Evolutionary conservation across 1,140 invertebrate genomes (phyloP), one percentile per base, ranked within the genome.

Genomic region (Drosophila varians): DNA sequence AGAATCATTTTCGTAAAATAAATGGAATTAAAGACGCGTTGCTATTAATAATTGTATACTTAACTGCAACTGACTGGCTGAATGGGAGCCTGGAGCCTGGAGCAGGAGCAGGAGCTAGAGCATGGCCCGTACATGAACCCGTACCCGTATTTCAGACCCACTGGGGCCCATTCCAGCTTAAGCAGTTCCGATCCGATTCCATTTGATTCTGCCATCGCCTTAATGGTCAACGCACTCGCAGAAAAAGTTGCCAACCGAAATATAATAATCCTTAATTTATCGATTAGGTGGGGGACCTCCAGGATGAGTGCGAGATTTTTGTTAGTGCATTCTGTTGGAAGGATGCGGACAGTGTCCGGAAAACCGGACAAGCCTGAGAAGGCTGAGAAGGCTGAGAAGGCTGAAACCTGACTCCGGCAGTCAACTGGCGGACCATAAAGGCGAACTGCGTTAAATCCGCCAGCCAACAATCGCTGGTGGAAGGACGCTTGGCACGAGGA

Each of bases 141-240:
- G 25, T 25, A 28, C 46, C 38, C 26, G 26, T 28, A 28, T 28
- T 31, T 31, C 28, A 31, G 9, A 11, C 28, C 49, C 56, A 34
- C 51, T 56, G 64, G 82, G 28, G 84, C 76, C 74, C 79, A 79
- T 66, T 78, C 64, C 71, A 79, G 77, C 79, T 75, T 74, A 72
- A 84, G 60, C 69, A 79, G 52, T 66, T 79, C 75, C 71, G 80
- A 84, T 84, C 73, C 52, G 16, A 42, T 42, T 16, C 38, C 14
- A 54, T 28, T 31, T 71, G 71, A 75, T 79, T 72, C 52, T 16
- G 31, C 61, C 77, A 74, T 78, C 70, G 70, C 57, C 58, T 68
- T 55, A 48, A 61, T 61, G 7, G 46, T 53, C 64, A 23, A 0
- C 12, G 8, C 16, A 52, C 68, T 58, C 45, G 21, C 21, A 2